Percentiles rank a stretch among this genome's conserved stretches.
phyloP scores from a whole-genome alignment of 2,797 vertebrate genomes.

The Acipenser transmontanus region DNA sequence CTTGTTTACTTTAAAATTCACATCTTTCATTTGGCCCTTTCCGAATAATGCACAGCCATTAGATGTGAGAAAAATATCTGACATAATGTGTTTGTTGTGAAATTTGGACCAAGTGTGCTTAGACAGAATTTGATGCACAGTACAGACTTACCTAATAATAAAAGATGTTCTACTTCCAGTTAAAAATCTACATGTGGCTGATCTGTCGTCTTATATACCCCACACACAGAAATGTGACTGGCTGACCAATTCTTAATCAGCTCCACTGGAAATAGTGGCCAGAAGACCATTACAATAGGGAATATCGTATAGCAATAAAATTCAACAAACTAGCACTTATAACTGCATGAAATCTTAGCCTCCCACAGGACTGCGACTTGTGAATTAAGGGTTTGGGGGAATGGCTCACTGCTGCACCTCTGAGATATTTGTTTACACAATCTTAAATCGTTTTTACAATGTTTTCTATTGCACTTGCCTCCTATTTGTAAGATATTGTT shows the following conservation, averaged over 20 bases:
- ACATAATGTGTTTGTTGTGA: too few species aligned
- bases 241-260: too few species aligned
- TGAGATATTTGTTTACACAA: slow-evolving; percentile 54
- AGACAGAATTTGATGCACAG: background rate
- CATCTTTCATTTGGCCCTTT: too few species aligned
- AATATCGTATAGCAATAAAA: slow-evolving; percentile 62
- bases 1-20: too few species aligned
- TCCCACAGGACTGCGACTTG: slow-evolving; percentile 77
- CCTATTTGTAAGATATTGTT: background rate
- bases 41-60: too few species aligned
- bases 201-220: slow-evolving; percentile 27
- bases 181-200: slow-evolving; percentile 32
- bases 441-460: slow-evolving; percentile 6
- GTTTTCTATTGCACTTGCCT: slow-evolving; percentile 6
- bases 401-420: slow-evolving; percentile 37
- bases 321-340: slow-evolving; percentile 83
- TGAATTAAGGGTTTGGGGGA: slow-evolving; percentile 68
- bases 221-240: slow-evolving; percentile 33
- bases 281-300: slow-evolving; percentile 50
- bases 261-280: too few species aligned
- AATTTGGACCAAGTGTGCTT: background rate
- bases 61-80: too few species aligned
- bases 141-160: slow-evolving; percentile 27
- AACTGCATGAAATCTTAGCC: slow-evolving; percentile 74
- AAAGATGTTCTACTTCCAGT: slow-evolving; percentile 19